Conservation (phyloP, 2,888 invertebrate genomes). For the Tryphoninae sp. region DNA sequence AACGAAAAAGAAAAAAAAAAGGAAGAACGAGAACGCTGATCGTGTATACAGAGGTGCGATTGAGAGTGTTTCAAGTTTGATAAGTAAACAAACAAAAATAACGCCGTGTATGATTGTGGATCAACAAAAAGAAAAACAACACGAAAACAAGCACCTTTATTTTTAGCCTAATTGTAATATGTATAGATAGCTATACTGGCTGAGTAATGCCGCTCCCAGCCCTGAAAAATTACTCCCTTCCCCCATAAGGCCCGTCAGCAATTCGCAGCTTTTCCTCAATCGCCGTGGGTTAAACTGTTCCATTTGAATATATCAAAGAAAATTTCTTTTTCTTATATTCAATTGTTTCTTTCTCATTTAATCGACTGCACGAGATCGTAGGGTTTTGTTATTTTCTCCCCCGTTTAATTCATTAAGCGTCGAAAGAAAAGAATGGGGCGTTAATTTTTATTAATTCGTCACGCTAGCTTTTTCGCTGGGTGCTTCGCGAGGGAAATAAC, state of each 20-base stretch:
- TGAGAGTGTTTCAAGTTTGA: conserved; percentile 71
- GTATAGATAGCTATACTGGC: conserved; percentile 69
- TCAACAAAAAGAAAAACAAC: conserved; percentile 41
- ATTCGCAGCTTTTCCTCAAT: conserved; percentile 39
- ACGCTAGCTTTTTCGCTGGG: conserved; percentile 20
- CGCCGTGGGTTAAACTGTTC: conserved; percentile 19
- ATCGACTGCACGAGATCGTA: conserved; percentile 21
- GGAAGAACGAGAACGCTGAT: conserved; percentile 61
- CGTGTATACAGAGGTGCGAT: conserved; percentile 66
- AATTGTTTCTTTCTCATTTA: conserved; percentile 38
- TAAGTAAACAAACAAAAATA: conserved; percentile 68
- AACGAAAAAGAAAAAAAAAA: conserved; percentile 33
- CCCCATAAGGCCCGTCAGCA: neutral
- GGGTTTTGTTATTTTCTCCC: conserved; percentile 8
- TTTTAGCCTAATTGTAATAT: conserved; percentile 76
- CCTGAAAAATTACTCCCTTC: conserved; percentile 5
- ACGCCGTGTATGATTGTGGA: conserved; percentile 64
- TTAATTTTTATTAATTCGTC: conserved; percentile 17
- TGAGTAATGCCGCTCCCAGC: conserved; percentile 19
- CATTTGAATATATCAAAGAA: conserved; percentile 33
- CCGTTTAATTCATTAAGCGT: conserved; percentile 15
- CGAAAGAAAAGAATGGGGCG: conserved; percentile 8
- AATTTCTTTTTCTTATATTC: conserved; percentile 24
- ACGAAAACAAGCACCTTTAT: conserved; percentile 72
- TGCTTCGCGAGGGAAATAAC: conserved; percentile 43